Percentiles rank a stretch among this genome's conserved stretches.
These are phyloP conservation scores for Tragelaphus strepsiceros DNA, from an alignment of 2,113 vertebrate genomes.

Conservation along the genomic window DNA sequence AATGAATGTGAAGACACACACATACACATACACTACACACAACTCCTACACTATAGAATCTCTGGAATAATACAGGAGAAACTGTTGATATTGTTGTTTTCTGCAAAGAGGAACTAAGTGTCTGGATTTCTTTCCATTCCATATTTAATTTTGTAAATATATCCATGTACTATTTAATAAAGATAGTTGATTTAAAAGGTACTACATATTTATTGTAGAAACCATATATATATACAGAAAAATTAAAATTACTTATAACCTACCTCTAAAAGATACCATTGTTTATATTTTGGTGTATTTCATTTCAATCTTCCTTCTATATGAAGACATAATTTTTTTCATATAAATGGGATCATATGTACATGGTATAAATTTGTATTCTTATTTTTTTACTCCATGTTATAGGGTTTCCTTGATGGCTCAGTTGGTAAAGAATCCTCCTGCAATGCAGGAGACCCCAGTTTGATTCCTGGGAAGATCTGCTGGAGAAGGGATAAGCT, in stretches of 20 bases:
- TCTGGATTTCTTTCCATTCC: conserved; percentile 4
- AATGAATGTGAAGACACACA: not conserved
- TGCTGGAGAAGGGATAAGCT: not conserved
- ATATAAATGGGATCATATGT: not conserved
- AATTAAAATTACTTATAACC: conserved; percentile 17
- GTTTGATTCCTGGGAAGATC: not conserved
- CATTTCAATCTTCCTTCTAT: not conserved
- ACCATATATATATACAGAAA: not conserved
- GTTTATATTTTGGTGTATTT: not conserved
- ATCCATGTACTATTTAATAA: not conserved
- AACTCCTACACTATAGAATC: not conserved
- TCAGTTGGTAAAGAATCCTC: not conserved
- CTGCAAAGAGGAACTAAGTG: not conserved
- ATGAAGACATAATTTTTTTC: not conserved
- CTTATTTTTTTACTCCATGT: not conserved
- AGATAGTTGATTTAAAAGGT: not conserved
- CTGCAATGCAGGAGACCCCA: not conserved
- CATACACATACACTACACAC: not conserved
- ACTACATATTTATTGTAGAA: not conserved
- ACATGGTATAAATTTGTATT: not conserved
- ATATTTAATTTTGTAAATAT: not conserved
- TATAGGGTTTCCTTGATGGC: not conserved
- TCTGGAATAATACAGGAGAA: not conserved
- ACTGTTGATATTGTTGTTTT: not conserved
- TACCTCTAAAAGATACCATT: not conserved